Base-by-base conservation (phyloP, 2,797 vertebrate genomes). In the Leptatherina wallacei region DNA sequence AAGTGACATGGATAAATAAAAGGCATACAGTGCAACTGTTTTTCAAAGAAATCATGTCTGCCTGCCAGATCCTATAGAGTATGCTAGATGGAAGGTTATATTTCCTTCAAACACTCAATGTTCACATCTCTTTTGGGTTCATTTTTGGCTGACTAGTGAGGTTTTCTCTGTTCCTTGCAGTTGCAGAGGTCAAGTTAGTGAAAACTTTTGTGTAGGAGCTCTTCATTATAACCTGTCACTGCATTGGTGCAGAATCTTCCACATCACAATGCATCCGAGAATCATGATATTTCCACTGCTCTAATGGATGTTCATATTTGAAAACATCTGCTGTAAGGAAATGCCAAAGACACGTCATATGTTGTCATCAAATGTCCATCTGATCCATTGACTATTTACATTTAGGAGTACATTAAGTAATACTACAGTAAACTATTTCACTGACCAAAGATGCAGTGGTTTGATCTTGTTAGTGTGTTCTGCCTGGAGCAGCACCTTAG, bases 1-100 rank as follows among this genome's bases (percentile, higher is more conserved):
- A 70, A 68, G 59, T 60, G 59, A 67, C 32, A 16, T 56, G 56
- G 66, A 30, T 61, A 77, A 73, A 80, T 74, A 61, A 2, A 12
- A 77, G 22, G 24, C 29, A 44, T 5, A 42, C 20, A 22, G 22
- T n/a, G n/a, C 55, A 55, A 66, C 55, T 64, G 20, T n/a, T 51
- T 51, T 59, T 54, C 71, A 58, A 51, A 47, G 2, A 0, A 47
- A n/a, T 38, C 36, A 4, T 16, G 9, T 51, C n/a, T 51, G 3
- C 47, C n/a, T 51, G 1, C n/a, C 47, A 51, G 47, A 51, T 51
- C 7, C 4, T 18, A 6, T 47, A 11, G 32, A 57, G 52, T 72
- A 54, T 63, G 82, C 32, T 59, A 38, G 51, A 61, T 51, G 35
- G 56, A 70, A 62, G 54, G 72, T 67, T 69, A 71, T 20, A 12